phyloP scores from a whole-genome alignment of 2,113 vertebrate species.

The Odontophorus gujanensis region DNA sequence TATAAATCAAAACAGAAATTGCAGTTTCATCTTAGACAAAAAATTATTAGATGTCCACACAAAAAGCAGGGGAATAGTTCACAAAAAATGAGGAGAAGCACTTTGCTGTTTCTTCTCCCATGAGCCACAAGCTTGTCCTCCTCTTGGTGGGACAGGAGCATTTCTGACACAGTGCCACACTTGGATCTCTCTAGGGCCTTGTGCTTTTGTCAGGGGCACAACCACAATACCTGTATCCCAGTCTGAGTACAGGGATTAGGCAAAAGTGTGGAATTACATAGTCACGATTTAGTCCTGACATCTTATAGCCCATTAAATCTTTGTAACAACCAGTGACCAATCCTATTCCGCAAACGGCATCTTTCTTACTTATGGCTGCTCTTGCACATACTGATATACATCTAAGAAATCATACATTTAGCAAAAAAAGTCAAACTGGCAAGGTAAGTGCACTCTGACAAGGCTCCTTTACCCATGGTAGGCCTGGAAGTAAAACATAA shows the following conservation, averaged over 20 bases:
- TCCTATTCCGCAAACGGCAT: background rate
- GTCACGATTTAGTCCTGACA: background rate
- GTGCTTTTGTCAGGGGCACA: background rate
- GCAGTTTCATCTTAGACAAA: background rate
- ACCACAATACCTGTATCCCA: background rate
- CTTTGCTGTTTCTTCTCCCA: background rate
- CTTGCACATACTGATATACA: background rate
- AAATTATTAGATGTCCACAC: background rate
- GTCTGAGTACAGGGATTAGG: background rate
- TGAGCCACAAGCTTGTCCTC: background rate
- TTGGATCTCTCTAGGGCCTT: background rate
- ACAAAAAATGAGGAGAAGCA: background rate
- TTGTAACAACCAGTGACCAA: background rate
- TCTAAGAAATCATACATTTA: background rate
- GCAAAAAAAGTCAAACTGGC: background rate
- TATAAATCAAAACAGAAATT: constrained; percentile 24
- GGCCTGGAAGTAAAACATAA: background rate
- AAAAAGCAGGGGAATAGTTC: constrained; percentile 15
- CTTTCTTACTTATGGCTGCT: background rate
- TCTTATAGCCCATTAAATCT: background rate
- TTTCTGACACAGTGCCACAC: background rate
- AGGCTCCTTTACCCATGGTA: background rate
- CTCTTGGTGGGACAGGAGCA: background rate
- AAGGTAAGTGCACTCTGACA: background rate
- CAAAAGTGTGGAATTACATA: background rate